These are phyloP conservation scores for Ellobius talpinus DNA, from an alignment of 2,113 vertebrate genomes.

Conservation along the genomic window DNA sequence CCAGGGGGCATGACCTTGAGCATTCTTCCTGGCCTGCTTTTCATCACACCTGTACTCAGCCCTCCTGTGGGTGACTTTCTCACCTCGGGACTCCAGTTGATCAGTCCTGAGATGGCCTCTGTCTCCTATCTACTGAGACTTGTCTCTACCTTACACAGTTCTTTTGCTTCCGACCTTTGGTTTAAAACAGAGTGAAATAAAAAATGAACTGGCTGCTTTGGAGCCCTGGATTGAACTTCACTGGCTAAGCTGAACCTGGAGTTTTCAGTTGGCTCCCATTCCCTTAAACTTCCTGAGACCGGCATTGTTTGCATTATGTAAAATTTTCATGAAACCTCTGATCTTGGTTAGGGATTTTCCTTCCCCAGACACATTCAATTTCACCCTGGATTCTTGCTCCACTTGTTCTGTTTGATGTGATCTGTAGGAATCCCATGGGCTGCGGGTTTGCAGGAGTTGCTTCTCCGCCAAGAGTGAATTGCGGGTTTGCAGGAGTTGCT, in stretches of 20 bases:
- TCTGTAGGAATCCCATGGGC: conserved; percentile 10
- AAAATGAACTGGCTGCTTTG: not conserved
- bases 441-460: not conserved
- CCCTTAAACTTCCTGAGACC: conserved; percentile 51
- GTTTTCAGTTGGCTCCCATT: conserved; percentile 33
- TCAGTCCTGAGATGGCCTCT: rapidly evolving
- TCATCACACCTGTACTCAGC: not conserved
- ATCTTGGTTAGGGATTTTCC: conserved; percentile 43
- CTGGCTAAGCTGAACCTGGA: not conserved
- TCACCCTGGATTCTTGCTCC: conserved; percentile 41
- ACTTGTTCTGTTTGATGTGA: conserved; percentile 67
- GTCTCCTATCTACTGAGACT: not conserved
- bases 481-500: not conserved
- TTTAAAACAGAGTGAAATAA: not conserved
- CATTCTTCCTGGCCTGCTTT: rapidly evolving
- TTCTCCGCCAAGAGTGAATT: conserved; percentile 27
- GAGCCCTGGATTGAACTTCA: not conserved
- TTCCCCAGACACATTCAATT: conserved; percentile 53
- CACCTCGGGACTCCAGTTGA: rapidly evolving
- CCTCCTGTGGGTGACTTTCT: rapidly evolving
- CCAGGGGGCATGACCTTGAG: rapidly evolving
- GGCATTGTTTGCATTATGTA: conserved; percentile 52
- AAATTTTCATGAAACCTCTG: conserved; percentile 63
- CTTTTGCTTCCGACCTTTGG: not conserved
- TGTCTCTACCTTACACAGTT: not conserved